Conservation (phyloP, 2,113 vertebrate species). For the Rhea pennata region DNA sequence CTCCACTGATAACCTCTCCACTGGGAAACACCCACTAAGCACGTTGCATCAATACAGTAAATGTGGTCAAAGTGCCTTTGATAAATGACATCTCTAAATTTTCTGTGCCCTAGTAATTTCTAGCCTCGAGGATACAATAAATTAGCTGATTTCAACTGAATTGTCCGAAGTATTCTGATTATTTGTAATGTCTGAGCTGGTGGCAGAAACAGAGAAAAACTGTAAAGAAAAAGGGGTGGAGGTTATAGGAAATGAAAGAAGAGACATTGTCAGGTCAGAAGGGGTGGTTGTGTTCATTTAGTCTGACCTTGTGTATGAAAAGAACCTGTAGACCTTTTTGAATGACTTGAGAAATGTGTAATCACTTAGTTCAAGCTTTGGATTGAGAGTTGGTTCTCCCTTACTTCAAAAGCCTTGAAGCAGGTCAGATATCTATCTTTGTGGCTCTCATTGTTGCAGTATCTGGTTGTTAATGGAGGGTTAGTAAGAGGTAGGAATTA, state of each 20-base stretch:
- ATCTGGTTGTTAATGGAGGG: background rate
- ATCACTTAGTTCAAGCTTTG: background rate
- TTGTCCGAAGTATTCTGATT: conserved; percentile 35
- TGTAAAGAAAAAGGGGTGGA: background rate
- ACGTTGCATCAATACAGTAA: conserved; percentile 22
- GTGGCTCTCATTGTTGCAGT: background rate
- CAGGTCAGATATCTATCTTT: background rate
- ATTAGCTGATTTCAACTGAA: conserved; percentile 48
- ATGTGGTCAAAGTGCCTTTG: conserved; percentile 11
- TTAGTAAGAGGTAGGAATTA: conserved; percentile 17
- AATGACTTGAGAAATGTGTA: conserved; percentile 2
- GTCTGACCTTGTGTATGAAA: conserved; percentile 38
- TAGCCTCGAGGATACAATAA: background rate
- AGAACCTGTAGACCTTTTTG: background rate
- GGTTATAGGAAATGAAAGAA: conserved; percentile 29
- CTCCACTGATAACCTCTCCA: background rate
- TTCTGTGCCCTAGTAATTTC: conserved; percentile 3
- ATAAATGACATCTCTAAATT: conserved; percentile 20
- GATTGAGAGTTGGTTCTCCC: background rate
- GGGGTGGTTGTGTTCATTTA: conserved; percentile 34
- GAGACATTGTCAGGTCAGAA: conserved; percentile 21
- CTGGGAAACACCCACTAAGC: background rate
- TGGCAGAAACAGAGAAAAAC: background rate
- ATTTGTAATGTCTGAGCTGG: conserved; percentile 25
- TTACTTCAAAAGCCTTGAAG: background rate